Conservation (phyloP, 2,888 invertebrate genomes). For the Drosophila histrio region DNA sequence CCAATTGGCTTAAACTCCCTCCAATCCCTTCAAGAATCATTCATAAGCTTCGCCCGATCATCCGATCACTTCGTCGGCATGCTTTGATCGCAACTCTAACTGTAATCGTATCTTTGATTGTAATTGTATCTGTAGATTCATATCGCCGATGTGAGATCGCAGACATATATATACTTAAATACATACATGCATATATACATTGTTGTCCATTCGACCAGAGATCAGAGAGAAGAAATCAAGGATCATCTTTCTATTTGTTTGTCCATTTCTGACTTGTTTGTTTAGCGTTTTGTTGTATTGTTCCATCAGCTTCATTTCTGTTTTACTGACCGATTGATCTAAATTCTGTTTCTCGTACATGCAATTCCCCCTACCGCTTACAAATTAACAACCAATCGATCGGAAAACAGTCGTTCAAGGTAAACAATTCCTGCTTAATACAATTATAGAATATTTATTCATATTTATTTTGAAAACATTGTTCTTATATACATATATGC, state of each 20-base stretch:
- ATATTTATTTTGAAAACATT: background rate
- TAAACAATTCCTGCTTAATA: constrained; percentile 48
- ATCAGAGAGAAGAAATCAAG: constrained; percentile 32
- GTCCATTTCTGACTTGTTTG: constrained; percentile 39
- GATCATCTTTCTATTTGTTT: constrained; percentile 44
- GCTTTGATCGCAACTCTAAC: constrained; percentile 48
- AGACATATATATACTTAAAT: constrained; percentile 10
- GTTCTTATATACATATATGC: constrained; percentile 5
- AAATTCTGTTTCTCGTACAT: constrained; percentile 70
- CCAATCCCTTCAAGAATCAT: constrained; percentile 8
- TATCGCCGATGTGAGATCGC: constrained; percentile 26
- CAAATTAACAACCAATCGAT: constrained; percentile 20
- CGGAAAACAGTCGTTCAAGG: constrained; percentile 72
- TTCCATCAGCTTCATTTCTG: constrained; percentile 5
- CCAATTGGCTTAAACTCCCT: constrained; percentile 34
- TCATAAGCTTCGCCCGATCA: constrained; percentile 42
- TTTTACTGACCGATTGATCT: constrained; percentile 65
- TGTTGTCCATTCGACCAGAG: constrained; percentile 41
- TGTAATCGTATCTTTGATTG: constrained; percentile 32
- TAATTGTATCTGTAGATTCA: constrained; percentile 46
- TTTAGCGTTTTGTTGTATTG: constrained; percentile 46
- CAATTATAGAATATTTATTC: background rate
- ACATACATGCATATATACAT: constrained; percentile 26
- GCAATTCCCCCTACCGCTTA: too few relatives aligned
- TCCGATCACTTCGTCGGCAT: constrained; percentile 68